Base-by-base conservation (phyloP, 2,113 vertebrate genomes). In the Gavia stellata region DNA sequence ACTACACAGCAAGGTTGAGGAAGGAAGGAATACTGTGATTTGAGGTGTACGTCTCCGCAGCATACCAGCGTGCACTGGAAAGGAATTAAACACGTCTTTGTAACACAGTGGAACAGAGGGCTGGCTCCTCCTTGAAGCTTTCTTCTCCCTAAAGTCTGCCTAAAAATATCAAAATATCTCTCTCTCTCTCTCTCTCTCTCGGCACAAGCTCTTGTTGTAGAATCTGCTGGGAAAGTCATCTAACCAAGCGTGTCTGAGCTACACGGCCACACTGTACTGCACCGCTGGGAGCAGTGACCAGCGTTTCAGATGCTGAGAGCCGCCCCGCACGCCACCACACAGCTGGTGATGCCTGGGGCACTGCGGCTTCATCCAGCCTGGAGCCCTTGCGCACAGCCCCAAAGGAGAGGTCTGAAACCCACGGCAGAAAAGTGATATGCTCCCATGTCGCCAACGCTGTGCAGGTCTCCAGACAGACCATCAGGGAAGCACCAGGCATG, bases 191-290 rank as follows among this genome's bases (percentile, higher is more conserved):
- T 52, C 25, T 33, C 24, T 38, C 16, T 67, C 42, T 34, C 4
- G 16, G 17, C 31, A 29, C 0, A 1, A 58, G 44, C 44, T 63
- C n/a, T n/a, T n/a, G 4, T 4, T 44, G 55, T 6, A 21, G 63
- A 55, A 17, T 40, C 62, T 73, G 12, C 45, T 33, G 67, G 40
- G 9, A 19, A 72, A 42, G 33, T 28, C 25, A 11, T 33, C 25
- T 20, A 29, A 2, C 28, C 36, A 1, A 21, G 13, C 2, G 0
- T 28, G 29, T 3, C 13, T 86, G 81, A 81, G 58, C 56, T 34
- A 19, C 24, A 1, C 2, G 0, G 50, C 44, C 42, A 24, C 1
- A 0, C 53, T 1, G 0, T 7, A 23, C 44, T 0, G 1, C 5
- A 0, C 58, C 1, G 0, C 77, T 33, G 50, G 18, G 45, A 67